A percentile compares a stretch with the other conserved stretches of the same genome.
phyloP scores from a whole-genome alignment of 1,140 invertebrate genomes.

The Heterodera carotae region DNA sequence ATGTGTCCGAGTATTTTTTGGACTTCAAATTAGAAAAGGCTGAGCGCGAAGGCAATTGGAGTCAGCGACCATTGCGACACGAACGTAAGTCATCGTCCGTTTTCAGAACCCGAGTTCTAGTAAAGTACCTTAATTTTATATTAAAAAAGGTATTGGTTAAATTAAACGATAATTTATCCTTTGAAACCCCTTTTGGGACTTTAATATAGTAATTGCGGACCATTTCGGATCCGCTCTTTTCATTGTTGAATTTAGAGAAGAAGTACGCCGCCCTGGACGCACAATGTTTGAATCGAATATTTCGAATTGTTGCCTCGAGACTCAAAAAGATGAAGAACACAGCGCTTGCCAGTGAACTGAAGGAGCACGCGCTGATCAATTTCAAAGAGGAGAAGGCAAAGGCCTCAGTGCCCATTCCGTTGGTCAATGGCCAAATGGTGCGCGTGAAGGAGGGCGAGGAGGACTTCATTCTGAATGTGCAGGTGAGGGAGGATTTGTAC shows the following conservation, averaged over 20 bases:
- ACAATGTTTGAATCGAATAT: slow-evolving; percentile 5
- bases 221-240: neutral
- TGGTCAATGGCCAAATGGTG: slow-evolving; percentile 1
- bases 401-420: neutral
- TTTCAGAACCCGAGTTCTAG: too few species aligned
- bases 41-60: slow-evolving; percentile 33
- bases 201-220: too few species aligned
- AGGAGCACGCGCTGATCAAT: slow-evolving; percentile 4
- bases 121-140: too few species aligned
- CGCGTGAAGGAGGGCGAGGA: slow-evolving; percentile 21
- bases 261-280: slow-evolving; percentile 28
- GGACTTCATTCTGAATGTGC: slow-evolving; percentile 20
- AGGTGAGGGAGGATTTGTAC: neutral
- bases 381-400: slow-evolving; percentile 14
- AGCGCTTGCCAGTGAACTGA: neutral
- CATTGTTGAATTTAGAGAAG: slow-evolving; percentile 12
- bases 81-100: slow-evolving; percentile 38
- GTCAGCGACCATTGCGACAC: slow-evolving; percentile 25
- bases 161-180: too few species aligned
- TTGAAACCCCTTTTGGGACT: too few species aligned
- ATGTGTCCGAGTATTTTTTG: slow-evolving; percentile 32
- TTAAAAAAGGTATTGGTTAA: too few species aligned
- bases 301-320: slow-evolving; percentile 8
- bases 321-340: neutral
- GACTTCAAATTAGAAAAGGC: slow-evolving; percentile 28